Percentiles rank a stretch among this genome's conserved stretches.
Evolutionary conservation across 2,797 vertebrate genomes (phyloP).

Genomic region (Valencia hispanica): DNA sequence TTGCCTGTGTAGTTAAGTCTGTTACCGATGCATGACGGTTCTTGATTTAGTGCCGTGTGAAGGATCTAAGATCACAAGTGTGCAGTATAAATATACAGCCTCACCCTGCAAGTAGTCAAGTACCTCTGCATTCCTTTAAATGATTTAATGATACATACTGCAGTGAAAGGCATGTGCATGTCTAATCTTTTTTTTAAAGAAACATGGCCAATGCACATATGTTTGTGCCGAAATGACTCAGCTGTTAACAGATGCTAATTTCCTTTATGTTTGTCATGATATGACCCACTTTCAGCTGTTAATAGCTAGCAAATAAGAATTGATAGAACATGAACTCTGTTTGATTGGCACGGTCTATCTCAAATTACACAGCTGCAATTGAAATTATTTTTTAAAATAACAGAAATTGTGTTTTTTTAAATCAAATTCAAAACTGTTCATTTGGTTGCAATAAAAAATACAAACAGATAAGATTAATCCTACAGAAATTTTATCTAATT

Average conservation of each 20-base stretch:
- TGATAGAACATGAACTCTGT: not conserved
- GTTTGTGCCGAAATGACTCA: not conserved
- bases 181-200: not conserved
- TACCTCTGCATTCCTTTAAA: not conserved
- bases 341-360: not conserved
- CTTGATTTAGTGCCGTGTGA: not conserved
- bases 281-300: no score
- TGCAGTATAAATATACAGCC: not conserved
- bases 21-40: not conserved
- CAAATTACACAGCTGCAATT: not conserved
- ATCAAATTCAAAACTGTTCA: not conserved
- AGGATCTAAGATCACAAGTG: constrained; percentile 4
- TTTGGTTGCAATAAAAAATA: not conserved
- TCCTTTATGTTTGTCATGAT: not conserved
- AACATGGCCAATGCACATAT: not conserved
- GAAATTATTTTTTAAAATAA: not conserved
- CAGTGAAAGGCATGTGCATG: not conserved
- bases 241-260: not conserved
- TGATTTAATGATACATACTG: not conserved
- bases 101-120: not conserved
- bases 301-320: not conserved
- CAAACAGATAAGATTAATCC: no score
- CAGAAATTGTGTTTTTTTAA: not conserved
- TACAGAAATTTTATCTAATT: no score
- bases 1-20: not conserved